Conservation (phyloP, 2,797 vertebrate genomes). For the Gila robusta region DNA sequence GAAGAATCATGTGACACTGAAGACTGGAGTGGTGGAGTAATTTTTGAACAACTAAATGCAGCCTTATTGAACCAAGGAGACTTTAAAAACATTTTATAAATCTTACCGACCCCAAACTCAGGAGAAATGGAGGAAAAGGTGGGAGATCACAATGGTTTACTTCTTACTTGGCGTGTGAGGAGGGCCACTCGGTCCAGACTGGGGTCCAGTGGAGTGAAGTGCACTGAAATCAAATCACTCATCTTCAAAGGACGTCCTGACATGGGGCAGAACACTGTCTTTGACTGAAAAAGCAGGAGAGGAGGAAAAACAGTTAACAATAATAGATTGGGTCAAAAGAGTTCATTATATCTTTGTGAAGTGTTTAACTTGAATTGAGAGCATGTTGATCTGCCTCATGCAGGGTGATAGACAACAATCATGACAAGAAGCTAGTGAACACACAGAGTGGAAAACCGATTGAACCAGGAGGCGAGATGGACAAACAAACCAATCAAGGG, state of each 20-base stretch:
- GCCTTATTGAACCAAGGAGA: background rate
- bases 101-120: too few relatives aligned
- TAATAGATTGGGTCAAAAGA: background rate
- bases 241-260: constrained; percentile 86
- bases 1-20: background rate
- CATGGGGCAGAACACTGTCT: constrained; percentile 88
- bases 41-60: too few relatives aligned
- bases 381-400: background rate
- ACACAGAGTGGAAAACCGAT: background rate
- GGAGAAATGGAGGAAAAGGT: background rate
- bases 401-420: background rate
- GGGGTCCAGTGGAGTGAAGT: constrained; percentile 83
- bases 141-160: background rate
- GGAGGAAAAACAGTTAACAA: background rate
- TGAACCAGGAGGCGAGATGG: background rate
- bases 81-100: background rate
- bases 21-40: background rate
- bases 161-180: constrained; percentile 83
- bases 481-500: constrained; percentile 35
- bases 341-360: background rate
- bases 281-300: constrained; percentile 72
- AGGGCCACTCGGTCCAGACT: constrained; percentile 85
- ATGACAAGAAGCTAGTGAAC: background rate
- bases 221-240: constrained; percentile 84
- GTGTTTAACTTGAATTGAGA: background rate